Evolutionary conservation across 2,888 invertebrate species (phyloP), one percentile per base, ranked within the genome.

Genomic region (Unio pictorum): DNA sequence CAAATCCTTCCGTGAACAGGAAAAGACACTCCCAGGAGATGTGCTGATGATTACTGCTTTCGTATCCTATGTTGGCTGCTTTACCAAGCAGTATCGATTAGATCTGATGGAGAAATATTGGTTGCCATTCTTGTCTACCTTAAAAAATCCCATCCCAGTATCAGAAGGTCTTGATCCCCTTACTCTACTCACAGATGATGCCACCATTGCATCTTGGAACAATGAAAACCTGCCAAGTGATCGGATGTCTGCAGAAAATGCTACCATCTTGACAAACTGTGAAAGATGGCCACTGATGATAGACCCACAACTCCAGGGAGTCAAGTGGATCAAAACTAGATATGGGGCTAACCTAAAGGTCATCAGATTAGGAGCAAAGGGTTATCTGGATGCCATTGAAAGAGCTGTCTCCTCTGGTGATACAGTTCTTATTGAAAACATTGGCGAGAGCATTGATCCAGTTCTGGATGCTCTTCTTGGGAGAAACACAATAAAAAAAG

Each of bases 231-330:
- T 98, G 64, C 98, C 98, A 2, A 96, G 96, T 72, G 98, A 98
- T 89, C 92, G 96, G 76, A 98, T 98, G 97, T 98, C 98, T 28
- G 96, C 96, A 61, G 98, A 98, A 91, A 98, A 98, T 90, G 98
- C 98, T 4, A 97, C 97, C 0, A 97, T 98, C 86, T 91, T 98
- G 59, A 94, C 95, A 0, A 97, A 95, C 88, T 97, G 97, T 8
- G 97, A 96, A 89, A 93, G 98, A 67, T 98, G 98, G 98, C 97
- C 98, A 0, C 91, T 98, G 61, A 97, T 98, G 95, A 98, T 98
- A 84, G 98, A 98, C 92, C 98, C 98, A 0, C 97, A 97, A 92
- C 88, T 96, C 93, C 92, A 98, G 68, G 89, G 87, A 18, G 94
- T 97, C 4, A 98, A 98, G 89, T 98, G 98, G 98, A 98, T 98